phyloP scores from a whole-genome alignment of 2,888 invertebrate genomes.

The Amphipoea oculea region DNA sequence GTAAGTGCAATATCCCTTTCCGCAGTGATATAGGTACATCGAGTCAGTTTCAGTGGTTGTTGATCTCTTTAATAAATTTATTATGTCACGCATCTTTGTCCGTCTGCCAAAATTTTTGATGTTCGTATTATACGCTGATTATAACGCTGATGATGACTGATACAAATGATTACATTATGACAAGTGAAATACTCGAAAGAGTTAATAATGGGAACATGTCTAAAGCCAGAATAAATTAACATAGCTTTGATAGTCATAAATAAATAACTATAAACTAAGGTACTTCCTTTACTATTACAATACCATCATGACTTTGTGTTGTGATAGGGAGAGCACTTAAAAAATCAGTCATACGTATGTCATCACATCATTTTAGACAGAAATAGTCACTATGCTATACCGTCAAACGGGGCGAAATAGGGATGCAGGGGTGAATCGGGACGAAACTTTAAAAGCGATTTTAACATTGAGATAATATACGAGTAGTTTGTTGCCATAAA shows the following conservation, averaged over 20 bases:
- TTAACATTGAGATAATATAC: too few relatives aligned
- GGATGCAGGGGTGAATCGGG: too few relatives aligned
- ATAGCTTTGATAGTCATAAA: too few relatives aligned
- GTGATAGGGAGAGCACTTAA: neutral
- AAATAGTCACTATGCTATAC: neutral
- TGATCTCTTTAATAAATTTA: slow-evolving; percentile 10
- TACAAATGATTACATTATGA: neutral
- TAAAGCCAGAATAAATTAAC: too few relatives aligned
- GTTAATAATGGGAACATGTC: neutral
- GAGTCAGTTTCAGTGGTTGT: neutral
- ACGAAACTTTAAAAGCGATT: too few relatives aligned
- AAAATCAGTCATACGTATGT: neutral
- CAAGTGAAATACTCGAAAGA: too few relatives aligned
- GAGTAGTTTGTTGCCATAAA: too few relatives aligned
- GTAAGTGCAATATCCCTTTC: neutral
- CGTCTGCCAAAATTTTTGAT: slow-evolving; percentile 10
- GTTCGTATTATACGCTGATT: neutral
- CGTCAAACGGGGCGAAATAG: too few relatives aligned
- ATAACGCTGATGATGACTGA: slow-evolving; percentile 15
- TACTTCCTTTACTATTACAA: too few relatives aligned
- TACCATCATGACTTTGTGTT: too few relatives aligned
- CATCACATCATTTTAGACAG: neutral
- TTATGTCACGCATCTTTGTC: neutral
- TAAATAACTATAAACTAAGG: too few relatives aligned
- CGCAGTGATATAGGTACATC: neutral